Evolutionary conservation across 92 coral and sea anemone genomes (phyloP).

Genomic region (Porites rus): DNA sequence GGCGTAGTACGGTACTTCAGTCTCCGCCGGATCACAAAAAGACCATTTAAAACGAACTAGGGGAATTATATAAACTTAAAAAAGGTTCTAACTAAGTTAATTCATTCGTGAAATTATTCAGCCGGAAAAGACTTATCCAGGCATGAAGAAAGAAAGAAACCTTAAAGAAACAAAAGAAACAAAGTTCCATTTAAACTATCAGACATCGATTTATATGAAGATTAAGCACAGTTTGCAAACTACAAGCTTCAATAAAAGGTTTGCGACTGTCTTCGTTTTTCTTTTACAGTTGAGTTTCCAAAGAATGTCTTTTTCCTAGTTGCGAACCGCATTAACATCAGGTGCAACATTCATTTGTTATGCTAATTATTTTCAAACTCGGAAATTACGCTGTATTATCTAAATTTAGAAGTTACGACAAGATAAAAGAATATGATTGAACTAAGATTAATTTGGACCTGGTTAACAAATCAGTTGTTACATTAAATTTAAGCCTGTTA

Average conservation of each 20-base stretch:
- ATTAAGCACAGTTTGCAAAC: not conserved
- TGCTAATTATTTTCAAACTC: too few relatives aligned
- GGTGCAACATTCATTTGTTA: not conserved
- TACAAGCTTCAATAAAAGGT: not conserved
- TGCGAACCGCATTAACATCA: too few relatives aligned
- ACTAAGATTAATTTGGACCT: not conserved
- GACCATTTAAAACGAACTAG: too few relatives aligned
- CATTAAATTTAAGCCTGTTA: not conserved
- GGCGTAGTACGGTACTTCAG: not conserved
- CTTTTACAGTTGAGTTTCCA: too few relatives aligned
- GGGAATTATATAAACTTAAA: too few relatives aligned
- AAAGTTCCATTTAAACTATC: not conserved
- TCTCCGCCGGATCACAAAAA: too few relatives aligned
- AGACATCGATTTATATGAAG: not conserved
- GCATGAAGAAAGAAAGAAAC: not conserved
- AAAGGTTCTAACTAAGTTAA: not conserved
- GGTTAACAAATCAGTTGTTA: not conserved
- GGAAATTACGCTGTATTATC: not conserved
- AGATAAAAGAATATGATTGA: not conserved
- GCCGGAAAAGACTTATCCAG: not conserved
- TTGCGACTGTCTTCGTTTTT: too few relatives aligned
- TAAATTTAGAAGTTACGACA: conserved; percentile 34
- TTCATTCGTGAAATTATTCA: conserved; percentile 1
- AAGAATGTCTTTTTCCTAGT: not conserved
- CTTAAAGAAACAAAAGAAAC: not conserved